phyloP scores from a whole-genome alignment of 2,797 vertebrate genomes.

The Emys orbicularis region DNA sequence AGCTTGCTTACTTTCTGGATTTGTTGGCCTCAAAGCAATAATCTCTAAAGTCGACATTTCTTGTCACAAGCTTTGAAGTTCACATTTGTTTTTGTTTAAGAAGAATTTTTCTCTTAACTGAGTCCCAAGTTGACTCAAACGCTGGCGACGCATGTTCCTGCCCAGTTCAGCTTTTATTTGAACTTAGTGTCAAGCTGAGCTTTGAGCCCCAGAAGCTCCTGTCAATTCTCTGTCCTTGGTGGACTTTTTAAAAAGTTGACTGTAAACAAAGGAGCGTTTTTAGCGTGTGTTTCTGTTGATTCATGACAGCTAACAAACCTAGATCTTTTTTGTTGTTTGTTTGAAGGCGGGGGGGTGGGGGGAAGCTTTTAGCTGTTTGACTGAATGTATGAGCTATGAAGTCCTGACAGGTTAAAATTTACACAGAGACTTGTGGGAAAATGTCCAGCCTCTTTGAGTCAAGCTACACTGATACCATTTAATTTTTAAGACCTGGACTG shows the following conservation, averaged over 20 bases:
- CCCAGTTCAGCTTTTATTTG: conserved; percentile 10
- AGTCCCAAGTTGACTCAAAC: conserved; percentile 71
- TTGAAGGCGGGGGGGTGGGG: background rate
- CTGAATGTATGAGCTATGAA: background rate
- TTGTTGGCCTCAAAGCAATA: conserved; percentile 60
- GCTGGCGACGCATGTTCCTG: background rate
- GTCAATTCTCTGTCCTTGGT: background rate
- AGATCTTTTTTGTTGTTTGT: background rate
- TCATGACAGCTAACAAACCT: background rate
- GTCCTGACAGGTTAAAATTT: conserved; percentile 2
- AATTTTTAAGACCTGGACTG: background rate
- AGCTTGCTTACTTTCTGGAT: conserved; percentile 42
- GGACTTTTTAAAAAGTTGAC: background rate
- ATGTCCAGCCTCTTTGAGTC: background rate
- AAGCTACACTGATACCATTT: background rate
- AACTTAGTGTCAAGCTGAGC: background rate
- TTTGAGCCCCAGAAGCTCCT: background rate
- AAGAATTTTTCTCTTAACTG: conserved; percentile 46
- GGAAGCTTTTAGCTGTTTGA: conserved; percentile 12
- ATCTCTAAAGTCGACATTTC: conserved; percentile 73
- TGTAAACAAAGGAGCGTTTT: conserved; percentile 5
- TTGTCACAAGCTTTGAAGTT: conserved; percentile 70
- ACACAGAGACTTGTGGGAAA: background rate
- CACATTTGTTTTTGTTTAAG: conserved; percentile 74
- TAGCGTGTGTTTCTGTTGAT: background rate